Evolutionary conservation across 2,113 vertebrate species (phyloP).

Genomic region (Sander lucioperca): DNA sequence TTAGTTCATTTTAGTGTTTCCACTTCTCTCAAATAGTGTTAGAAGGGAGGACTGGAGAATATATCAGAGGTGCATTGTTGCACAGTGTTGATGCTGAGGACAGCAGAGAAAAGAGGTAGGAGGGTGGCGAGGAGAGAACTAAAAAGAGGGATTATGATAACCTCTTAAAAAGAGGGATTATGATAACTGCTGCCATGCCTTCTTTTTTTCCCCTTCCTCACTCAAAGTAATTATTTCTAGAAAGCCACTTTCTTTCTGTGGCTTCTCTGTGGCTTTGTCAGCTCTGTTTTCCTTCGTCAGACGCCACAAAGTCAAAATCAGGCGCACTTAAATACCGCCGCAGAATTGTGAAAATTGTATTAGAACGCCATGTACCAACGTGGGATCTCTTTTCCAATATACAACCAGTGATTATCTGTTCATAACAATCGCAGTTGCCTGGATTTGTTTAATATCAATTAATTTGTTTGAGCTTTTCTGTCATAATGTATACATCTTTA

Average conservation of each 20-base stretch:
- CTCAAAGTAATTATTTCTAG: slow-evolving; percentile 60
- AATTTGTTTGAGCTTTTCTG: not conserved
- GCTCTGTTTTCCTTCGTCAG: slow-evolving; percentile 15
- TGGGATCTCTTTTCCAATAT: not conserved
- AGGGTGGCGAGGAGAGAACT: not conserved
- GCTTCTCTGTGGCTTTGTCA: slow-evolving; percentile 16
- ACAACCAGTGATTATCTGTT: not conserved
- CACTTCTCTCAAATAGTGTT: slow-evolving; percentile 12
- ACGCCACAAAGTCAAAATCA: slow-evolving; percentile 21
- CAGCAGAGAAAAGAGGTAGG: slow-evolving; percentile 27
- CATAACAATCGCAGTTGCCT: not conserved
- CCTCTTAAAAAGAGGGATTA: slow-evolving; percentile 51
- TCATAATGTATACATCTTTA: not conserved
- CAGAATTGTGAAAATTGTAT: not conserved
- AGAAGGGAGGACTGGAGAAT: not conserved
- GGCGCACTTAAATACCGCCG: not conserved
- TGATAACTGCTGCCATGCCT: slow-evolving; percentile 35
- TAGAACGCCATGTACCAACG: not conserved
- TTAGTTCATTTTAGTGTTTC: slow-evolving; percentile 45
- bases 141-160: slow-evolving; percentile 52
- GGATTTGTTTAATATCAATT: not conserved
- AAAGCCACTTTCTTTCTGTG: slow-evolving; percentile 34
- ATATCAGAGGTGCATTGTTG: slow-evolving; percentile 16
- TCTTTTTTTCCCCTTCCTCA: not conserved
- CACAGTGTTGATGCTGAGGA: slow-evolving; percentile 36